Base-by-base conservation (phyloP, 2,797 vertebrate species). In the Myotis myotis region DNA sequence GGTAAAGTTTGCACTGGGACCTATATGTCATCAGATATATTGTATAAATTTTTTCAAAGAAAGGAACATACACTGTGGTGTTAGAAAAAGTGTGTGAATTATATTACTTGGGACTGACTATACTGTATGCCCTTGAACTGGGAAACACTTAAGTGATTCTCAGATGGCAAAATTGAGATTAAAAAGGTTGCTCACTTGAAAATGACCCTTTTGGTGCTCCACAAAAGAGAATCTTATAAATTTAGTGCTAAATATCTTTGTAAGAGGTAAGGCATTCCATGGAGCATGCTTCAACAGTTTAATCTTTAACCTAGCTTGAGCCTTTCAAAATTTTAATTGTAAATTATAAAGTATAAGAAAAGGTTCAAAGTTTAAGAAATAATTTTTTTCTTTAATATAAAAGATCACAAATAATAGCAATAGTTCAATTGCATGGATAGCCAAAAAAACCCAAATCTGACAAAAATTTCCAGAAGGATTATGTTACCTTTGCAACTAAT, bases 191-290 rank as follows among this genome's bases (percentile, higher is more conserved):
- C 60, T 83, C 3, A 19, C 64, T 93, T 95, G 70, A 92, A 95
- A 97, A 88, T 92, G 75, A 66, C 51, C 30, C 62, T 81, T 87
- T 20, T 38, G 53, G 80, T 94, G 8, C 36, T 88, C 86, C 22
- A 90, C 74, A 94, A 96, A 89, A 95, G 38, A 92, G 36, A 91
- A 62, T 20, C 23, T 76, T 96, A 93, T 76, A 93, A 86, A 93
- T 89, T 60, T 55, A 75, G 51, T 15, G 44, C 36, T 72, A 94
- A 90, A 25, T 79, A 44, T 86, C 66, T 87, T 88, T 93, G 41
- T 78, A 80, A 84, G 44, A 79, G 10, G 38, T 53, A 11, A 87
- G 49, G 64, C 64, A 90, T 84, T 55, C 53, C 23, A 17, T 33
- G 25, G 75, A 95, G 53, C 89, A 74, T 53, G 16, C 51, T 89